A percentile compares a stretch with the other conserved stretches of the same genome.
phyloP scores from a whole-genome alignment of 2,113 vertebrate species.

The Macaca mulatta region DNA sequence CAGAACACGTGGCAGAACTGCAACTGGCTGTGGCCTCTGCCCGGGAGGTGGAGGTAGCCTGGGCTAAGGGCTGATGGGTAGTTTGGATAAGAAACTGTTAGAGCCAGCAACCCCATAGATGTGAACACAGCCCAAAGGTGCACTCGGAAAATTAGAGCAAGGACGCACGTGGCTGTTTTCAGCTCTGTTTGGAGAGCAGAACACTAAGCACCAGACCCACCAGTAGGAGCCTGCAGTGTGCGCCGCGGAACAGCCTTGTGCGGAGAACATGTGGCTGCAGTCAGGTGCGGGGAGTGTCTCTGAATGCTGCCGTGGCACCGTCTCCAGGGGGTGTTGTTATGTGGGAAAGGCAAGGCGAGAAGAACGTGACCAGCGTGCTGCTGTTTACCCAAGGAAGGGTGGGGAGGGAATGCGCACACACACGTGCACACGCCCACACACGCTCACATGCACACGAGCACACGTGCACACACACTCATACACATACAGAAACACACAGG shows the following conservation, averaged over 20 bases:
- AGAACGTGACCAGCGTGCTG: background rate
- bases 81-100: fast-evolving
- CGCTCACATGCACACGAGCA: fast-evolving
- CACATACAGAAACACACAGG: fast-evolving
- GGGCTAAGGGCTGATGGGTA: background rate
- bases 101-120: background rate
- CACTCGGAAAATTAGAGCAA: fast-evolving
- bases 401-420: background rate
- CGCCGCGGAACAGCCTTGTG: fast-evolving
- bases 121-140: background rate
- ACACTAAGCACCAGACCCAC: background rate
- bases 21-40: fast-evolving
- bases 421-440: background rate
- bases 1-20: fast-evolving
- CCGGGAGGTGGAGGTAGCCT: fast-evolving
- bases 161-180: background rate
- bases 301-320: fast-evolving
- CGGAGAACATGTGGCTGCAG: background rate
- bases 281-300: background rate
- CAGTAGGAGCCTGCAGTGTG: background rate
- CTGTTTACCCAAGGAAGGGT: background rate
- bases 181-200: background rate
- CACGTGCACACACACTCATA: fast-evolving
- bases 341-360: background rate
- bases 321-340: background rate